Evolutionary conservation across 2,797 vertebrate genomes (phyloP).

Genomic region (Pseudopleuronectes americanus): DNA sequence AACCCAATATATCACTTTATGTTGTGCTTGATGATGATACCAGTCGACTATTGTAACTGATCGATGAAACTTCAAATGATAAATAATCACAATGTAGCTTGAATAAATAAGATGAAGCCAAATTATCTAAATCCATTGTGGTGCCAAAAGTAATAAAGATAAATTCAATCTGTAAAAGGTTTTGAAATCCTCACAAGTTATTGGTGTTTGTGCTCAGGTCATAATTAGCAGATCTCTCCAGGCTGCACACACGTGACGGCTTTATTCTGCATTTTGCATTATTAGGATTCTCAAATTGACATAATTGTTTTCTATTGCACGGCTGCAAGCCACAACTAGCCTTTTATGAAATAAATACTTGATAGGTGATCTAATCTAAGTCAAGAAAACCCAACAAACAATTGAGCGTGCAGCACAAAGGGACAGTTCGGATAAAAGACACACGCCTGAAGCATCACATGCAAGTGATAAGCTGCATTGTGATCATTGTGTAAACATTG

Average conservation of each 20-base stretch:
- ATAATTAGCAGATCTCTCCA: conserved; percentile 35
- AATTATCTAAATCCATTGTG: not conserved
- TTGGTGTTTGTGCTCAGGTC: conserved; percentile 7
- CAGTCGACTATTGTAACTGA: too few relatives aligned
- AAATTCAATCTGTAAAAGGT: not conserved
- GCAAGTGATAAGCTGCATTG: not conserved
- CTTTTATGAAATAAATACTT: conserved; percentile 53
- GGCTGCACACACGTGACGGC: conserved; percentile 19
- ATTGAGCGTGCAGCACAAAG: conserved; percentile 26
- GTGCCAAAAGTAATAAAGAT: not conserved
- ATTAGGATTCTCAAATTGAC: conserved; percentile 51
- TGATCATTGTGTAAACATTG: too few relatives aligned
- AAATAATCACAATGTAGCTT: not conserved
- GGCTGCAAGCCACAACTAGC: conserved; percentile 48
- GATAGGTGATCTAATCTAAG: conserved; percentile 41
- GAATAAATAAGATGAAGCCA: not conserved
- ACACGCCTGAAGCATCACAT: conserved; percentile 1
- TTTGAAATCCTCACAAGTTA: not conserved
- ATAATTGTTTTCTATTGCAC: conserved; percentile 56
- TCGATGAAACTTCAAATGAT: too few relatives aligned
- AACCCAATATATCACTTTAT: too few relatives aligned
- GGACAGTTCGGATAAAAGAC: conserved; percentile 13
- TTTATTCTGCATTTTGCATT: conserved; percentile 42
- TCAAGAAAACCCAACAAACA: not conserved
- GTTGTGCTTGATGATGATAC: too few relatives aligned